Evolutionary conservation across 2,113 vertebrate genomes (phyloP).

Genomic region (Oncorhynchus clarkii): DNA sequence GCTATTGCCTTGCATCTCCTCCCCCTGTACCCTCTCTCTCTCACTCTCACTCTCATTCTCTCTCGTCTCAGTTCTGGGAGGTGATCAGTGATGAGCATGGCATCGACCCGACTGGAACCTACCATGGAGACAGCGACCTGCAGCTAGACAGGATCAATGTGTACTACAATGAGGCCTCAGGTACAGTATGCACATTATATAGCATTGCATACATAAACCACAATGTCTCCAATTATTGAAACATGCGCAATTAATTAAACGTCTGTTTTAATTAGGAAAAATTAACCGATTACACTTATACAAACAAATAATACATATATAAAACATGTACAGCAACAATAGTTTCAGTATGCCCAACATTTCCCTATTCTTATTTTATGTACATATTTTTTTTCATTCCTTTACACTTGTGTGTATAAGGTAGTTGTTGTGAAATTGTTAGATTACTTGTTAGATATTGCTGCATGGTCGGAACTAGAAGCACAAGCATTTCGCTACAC

Average conservation of each 20-base stretch:
- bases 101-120: slow-evolving; percentile 85
- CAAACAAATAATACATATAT: not conserved
- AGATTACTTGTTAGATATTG: too few relatives aligned
- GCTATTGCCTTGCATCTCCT: too few relatives aligned
- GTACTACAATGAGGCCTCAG: slow-evolving; percentile 89
- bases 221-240: too few relatives aligned
- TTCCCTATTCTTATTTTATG: not conserved
- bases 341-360: not conserved
- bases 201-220: too few relatives aligned
- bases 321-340: not conserved
- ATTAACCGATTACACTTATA: too few relatives aligned
- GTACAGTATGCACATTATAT: slow-evolving; percentile 50
- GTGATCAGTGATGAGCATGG: slow-evolving; percentile 81
- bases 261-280: not conserved
- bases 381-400: too few relatives aligned
- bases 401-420: too few relatives aligned
- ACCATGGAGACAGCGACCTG: slow-evolving; percentile 82
- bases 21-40: too few relatives aligned
- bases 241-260: too few relatives aligned
- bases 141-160: slow-evolving; percentile 87
- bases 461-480: too few relatives aligned
- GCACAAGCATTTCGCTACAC: too few relatives aligned
- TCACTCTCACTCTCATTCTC: not conserved
- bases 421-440: too few relatives aligned
- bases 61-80: slow-evolving; percentile 74